A percentile compares a stretch with the other conserved stretches of the same genome.
Evolutionary conservation across 2,888 invertebrate species (phyloP).

Genomic region (Tenthredo scrophulariae): DNA sequence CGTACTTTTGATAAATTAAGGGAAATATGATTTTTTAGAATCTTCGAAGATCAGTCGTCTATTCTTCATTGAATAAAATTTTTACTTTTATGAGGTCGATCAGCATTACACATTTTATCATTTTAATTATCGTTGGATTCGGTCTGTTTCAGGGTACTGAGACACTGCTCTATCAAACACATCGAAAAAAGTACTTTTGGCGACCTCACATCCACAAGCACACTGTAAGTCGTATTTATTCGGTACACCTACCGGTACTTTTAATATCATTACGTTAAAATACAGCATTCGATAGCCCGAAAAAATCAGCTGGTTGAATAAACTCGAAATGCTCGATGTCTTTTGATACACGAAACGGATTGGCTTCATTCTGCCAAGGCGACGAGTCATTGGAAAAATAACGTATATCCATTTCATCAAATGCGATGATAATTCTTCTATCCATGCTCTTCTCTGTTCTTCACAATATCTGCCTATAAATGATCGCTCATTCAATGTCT

Average conservation of each 20-base stretch:
- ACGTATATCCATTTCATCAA: no score
- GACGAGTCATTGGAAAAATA: background rate
- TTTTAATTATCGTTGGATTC: background rate
- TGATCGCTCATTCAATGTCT: background rate
- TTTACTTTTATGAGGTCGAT: background rate
- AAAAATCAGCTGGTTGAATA: background rate
- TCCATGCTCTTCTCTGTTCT: no score
- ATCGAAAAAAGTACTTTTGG: constrained; percentile 75
- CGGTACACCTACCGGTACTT: background rate
- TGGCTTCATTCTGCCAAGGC: background rate
- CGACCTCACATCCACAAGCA: constrained; percentile 65
- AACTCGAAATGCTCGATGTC: background rate
- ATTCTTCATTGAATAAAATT: background rate
- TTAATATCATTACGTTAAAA: background rate
- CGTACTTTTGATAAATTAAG: no score
- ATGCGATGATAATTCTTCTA: no score
- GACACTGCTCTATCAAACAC: constrained; percentile 76
- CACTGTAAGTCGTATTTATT: constrained; percentile 25
- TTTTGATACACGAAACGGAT: background rate
- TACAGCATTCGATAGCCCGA: background rate
- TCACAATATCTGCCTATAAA: no score
- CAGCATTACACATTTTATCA: background rate
- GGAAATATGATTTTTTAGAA: background rate
- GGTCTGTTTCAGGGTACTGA: constrained; percentile 74
- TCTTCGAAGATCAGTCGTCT: background rate